Evolutionary conservation across 2,113 vertebrate species (phyloP), one percentile per base, ranked within the genome.

Genomic region (Lanius ludovicianus): DNA sequence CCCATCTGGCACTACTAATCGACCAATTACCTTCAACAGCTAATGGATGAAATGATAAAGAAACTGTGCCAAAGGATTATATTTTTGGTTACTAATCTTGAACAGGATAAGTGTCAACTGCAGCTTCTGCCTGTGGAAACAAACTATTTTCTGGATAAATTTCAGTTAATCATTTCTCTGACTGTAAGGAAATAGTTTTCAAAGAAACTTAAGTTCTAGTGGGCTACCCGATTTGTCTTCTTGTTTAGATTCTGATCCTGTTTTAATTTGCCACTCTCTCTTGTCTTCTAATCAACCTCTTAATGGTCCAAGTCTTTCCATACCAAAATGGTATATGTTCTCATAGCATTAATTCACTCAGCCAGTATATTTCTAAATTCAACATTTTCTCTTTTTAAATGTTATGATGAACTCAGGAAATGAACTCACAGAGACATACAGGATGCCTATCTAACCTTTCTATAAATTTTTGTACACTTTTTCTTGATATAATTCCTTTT

Each of bases 1-100:
- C 42, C 93, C 91, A 95, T 89, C 87, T 96, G 95, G 81, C 44
- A 57, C 44, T 84, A 83, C 57, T 95, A 79, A 91, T 78, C 0
- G 19, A 94, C 84, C 65, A 91, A 84, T 91, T 95, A 88, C 50
- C 39, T 76, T 83, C 75, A 80, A 46, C 55, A 69, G 41, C 37
- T 90, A 87, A 64, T 79, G 59, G 52, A 79, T 65, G 27, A 83
- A 83, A 83, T 62, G 9, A 76, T 64, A 86, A 79, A 75, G 77
- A 87, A 91, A 49, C 18, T 84, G 31, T 82, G 25, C 35, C 2
- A 9, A 92, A 78, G 18, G 47, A 84, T 74, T 80, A 4, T 46
- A 17, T 31, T 89, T 83, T 77, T 39, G 14, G 41, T 95, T 91
- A 55, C 78, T 79, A 55, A 52, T 75, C 56, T 79, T 79, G 65